Conservation (phyloP, 2,888 invertebrate genomes). For the Ectemnius continuus region DNA sequence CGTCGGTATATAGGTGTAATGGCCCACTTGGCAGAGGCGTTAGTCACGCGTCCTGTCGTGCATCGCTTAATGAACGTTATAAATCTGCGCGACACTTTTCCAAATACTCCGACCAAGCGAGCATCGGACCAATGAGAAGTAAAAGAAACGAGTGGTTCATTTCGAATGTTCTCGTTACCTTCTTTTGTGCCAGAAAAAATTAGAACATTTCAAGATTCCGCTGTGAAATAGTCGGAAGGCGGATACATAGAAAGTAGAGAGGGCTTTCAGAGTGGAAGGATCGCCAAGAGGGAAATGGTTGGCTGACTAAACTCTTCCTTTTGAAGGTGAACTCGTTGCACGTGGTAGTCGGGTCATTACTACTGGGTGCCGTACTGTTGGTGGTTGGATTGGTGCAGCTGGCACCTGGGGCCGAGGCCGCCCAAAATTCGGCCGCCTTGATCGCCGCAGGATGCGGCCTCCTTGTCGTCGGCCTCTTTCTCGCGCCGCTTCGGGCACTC, state of each 20-base stretch:
- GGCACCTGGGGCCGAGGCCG: constrained; percentile 87
- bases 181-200: too few species aligned
- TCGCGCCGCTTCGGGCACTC: constrained; percentile 84
- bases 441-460: constrained; percentile 84
- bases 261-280: not conserved
- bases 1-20: too few species aligned
- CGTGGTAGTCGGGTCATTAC: constrained; percentile 86
- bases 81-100: too few species aligned
- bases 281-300: not conserved
- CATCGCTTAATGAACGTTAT: too few species aligned
- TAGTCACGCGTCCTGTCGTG: too few species aligned
- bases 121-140: too few species aligned
- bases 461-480: constrained; percentile 82
- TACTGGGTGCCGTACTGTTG: constrained; percentile 86
- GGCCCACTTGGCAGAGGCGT: too few species aligned
- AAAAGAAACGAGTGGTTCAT: too few species aligned
- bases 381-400: constrained; percentile 88
- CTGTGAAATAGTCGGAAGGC: too few species aligned
- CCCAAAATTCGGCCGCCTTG: constrained; percentile 85
- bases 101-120: too few species aligned
- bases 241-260: not conserved
- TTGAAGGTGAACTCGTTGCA: constrained; percentile 85
- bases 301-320: constrained; percentile 2
- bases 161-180: too few species aligned
- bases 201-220: too few species aligned